Evolutionary conservation across 1,140 invertebrate genomes (phyloP).

Genomic region (Achatina immaculata): DNA sequence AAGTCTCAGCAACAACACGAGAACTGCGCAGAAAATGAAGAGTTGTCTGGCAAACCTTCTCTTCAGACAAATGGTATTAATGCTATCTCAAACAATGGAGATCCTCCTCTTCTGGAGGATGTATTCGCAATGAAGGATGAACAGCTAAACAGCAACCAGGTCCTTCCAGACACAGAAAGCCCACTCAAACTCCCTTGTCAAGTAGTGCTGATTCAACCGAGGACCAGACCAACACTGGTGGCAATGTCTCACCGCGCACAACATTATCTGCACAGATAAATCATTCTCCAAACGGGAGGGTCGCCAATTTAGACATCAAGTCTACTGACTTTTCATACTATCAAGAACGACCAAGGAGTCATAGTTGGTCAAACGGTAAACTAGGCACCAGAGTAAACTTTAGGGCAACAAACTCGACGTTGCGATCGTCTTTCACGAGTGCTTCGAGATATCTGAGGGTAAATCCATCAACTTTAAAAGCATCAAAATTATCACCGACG

Average conservation of each 20-base stretch:
- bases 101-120: background rate
- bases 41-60: background rate
- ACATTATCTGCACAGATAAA: background rate
- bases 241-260: constrained; percentile 15
- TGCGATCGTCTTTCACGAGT: background rate
- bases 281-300: background rate
- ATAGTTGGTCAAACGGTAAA: constrained; percentile 28
- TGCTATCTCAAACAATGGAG: background rate
- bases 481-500: background rate
- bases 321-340: too few relatives aligned
- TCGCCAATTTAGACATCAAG: background rate
- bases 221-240: background rate
- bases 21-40: background rate
- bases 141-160: background rate
- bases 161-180: constrained; percentile 7
- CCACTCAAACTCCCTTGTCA: background rate
- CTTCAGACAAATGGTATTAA: background rate
- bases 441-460: background rate
- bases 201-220: background rate
- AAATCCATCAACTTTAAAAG: background rate
- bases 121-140: background rate
- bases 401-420: background rate
- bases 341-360: background rate
- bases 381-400: background rate
- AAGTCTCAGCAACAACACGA: background rate